Percentiles rank a stretch among this genome's conserved stretches.
phyloP scores from a whole-genome alignment of 1,140 invertebrate species.

The Drosophila busckii region DNA sequence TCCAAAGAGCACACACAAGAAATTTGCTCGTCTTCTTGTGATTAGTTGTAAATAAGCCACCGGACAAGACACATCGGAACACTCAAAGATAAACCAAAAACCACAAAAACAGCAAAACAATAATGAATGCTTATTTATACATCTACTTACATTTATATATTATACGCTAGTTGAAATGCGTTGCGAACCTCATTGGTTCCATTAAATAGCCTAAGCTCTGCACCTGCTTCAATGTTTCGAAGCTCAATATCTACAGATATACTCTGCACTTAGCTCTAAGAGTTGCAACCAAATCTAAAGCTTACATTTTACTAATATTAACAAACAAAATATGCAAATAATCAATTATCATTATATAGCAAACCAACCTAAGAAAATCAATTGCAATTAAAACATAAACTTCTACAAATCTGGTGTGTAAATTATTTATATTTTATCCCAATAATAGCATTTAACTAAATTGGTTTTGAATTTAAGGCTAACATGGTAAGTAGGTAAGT shows the following conservation, averaged over 20 bases:
- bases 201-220: too few species aligned
- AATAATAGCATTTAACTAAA: too few species aligned
- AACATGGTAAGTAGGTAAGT: too few species aligned
- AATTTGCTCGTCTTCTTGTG: constrained; percentile 57
- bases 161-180: background rate
- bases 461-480: too few species aligned
- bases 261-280: constrained; percentile 10
- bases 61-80: constrained; percentile 25
- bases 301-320: constrained; percentile 19
- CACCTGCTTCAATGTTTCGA: too few species aligned
- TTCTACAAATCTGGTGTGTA: constrained; percentile 40
- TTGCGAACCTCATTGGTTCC: constrained; percentile 1
- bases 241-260: constrained; percentile 10
- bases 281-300: constrained; percentile 1
- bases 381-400: constrained; percentile 63
- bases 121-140: too few species aligned
- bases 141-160: constrained; percentile 6
- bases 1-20: constrained; percentile 32
- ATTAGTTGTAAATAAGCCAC: constrained; percentile 69
- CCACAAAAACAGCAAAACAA: too few species aligned
- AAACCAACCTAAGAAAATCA: constrained; percentile 43
- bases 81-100: constrained; percentile 22
- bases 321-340: constrained; percentile 6
- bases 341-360: constrained; percentile 28
- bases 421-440: constrained; percentile 24